Evolutionary conservation across 92 coral and sea anemone species (phyloP).

Genomic region (Palythoa caribaeorum): DNA sequence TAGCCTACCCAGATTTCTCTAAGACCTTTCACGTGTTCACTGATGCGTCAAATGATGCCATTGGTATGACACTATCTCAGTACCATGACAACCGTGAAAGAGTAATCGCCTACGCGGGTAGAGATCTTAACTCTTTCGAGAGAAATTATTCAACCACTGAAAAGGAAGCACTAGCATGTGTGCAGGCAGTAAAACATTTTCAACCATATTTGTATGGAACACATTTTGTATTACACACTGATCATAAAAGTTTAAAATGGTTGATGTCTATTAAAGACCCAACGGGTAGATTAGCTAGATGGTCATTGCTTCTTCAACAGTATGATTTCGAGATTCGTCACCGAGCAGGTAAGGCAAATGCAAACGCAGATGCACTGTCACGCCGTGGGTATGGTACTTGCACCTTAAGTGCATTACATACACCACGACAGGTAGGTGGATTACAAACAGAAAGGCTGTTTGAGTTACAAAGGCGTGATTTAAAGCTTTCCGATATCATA

Average conservation of each 20-base stretch:
- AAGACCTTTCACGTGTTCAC: slow-evolving; percentile 50
- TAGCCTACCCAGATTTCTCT: slow-evolving; percentile 44
- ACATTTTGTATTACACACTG: not conserved
- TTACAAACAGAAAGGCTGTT: slow-evolving; percentile 16
- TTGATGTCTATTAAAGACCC: slow-evolving; percentile 28
- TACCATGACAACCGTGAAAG: slow-evolving; percentile 10
- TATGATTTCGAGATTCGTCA: slow-evolving; percentile 40
- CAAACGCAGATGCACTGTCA: slow-evolving; percentile 48
- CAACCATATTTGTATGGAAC: not conserved
- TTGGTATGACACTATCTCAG: slow-evolving; percentile 49
- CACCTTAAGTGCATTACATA: slow-evolving; percentile 1
- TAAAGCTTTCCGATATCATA: slow-evolving; percentile 44
- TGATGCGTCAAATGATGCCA: slow-evolving; percentile 42
- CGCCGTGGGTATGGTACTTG: slow-evolving; percentile 29
- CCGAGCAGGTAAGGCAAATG: slow-evolving; percentile 46
- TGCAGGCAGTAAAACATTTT: slow-evolving; percentile 3
- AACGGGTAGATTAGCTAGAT: slow-evolving; percentile 29
- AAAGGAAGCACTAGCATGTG: slow-evolving; percentile 5
- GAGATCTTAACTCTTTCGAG: slow-evolving; percentile 20
- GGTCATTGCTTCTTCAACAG: slow-evolving; percentile 38
- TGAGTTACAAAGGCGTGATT: slow-evolving; percentile 52
- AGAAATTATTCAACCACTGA: not conserved
- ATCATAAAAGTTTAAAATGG: not conserved
- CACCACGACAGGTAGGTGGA: not conserved
- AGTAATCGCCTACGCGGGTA: slow-evolving; percentile 15